Conservation (phyloP, 64 coral and sea anemone species). For the Astreopora myriophthalma region DNA sequence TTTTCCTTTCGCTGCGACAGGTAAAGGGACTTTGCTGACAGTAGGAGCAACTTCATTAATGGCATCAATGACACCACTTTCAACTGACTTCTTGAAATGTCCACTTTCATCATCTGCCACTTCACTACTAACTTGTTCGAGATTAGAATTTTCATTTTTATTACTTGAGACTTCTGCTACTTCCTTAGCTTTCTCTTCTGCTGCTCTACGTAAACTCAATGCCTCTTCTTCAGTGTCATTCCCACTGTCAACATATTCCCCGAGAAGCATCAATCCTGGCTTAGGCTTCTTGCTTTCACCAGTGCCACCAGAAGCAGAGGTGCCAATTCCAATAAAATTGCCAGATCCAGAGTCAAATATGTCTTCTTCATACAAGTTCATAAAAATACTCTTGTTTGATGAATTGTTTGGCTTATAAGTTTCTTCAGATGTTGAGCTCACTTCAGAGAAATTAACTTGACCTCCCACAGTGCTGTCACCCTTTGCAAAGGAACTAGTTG, state of each 20-base stretch:
- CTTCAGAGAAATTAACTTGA: conserved; percentile 1
- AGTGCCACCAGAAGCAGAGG: neutral
- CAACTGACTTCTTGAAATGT: neutral
- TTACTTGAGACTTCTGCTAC: neutral
- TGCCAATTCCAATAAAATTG: neutral
- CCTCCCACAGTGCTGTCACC: neutral
- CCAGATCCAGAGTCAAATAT: neutral
- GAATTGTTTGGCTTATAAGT: neutral
- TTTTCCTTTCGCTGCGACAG: neutral
- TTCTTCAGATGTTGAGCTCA: conserved; percentile 14
- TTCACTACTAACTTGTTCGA: neutral
- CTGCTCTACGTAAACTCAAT: neutral
- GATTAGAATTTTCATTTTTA: neutral
- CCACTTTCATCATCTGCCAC: neutral
- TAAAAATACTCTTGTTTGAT: conserved; percentile 2
- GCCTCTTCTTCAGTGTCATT: conserved; percentile 28
- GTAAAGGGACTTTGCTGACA: neutral
- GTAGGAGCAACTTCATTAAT: neutral
- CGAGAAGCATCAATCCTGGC: neutral
- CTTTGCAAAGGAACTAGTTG: neutral
- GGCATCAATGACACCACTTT: neutral
- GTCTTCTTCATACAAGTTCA: conserved; percentile 14
- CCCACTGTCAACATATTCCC: neutral
- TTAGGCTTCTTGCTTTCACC: neutral
- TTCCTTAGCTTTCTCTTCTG: neutral